Evolutionary conservation across 2,797 vertebrate species (phyloP).

Genomic region (Tarsius wallacei): DNA sequence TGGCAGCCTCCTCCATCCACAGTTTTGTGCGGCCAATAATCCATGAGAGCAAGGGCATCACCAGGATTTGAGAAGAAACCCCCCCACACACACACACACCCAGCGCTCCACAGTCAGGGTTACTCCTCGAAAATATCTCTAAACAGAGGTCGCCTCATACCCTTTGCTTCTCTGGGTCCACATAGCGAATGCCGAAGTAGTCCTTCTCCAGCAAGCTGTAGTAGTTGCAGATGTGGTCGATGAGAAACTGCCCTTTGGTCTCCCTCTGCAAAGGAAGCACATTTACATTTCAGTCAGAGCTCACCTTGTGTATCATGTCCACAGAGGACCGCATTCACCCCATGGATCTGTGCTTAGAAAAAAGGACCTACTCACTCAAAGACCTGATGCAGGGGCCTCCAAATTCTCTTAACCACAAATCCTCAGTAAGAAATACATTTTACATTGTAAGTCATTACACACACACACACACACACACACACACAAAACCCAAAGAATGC

Average conservation of each 20-base stretch:
- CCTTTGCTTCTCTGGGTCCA: constrained; percentile 98
- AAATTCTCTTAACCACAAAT: neutral
- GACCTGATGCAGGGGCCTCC: neutral
- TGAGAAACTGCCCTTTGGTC: constrained; percentile 97
- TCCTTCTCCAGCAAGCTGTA: constrained; percentile 98
- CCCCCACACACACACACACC: neutral
- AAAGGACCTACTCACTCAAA: neutral
- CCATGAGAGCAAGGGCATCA: neutral
- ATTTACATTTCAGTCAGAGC: neutral
- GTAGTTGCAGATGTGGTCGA: constrained; percentile 98
- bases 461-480: neutral
- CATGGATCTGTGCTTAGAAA: neutral
- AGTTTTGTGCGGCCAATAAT: neutral
- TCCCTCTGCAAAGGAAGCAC: constrained; percentile 94
- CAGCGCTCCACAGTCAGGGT: neutral
- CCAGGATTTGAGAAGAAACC: neutral
- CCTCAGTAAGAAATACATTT: neutral
- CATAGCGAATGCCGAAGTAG: constrained; percentile 99
- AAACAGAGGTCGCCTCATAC: constrained; percentile 90
- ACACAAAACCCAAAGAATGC: neutral
- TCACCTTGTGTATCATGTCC: neutral
- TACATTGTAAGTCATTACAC: neutral
- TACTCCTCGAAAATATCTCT: neutral
- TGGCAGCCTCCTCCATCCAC: neutral
- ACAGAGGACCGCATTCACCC: neutral